Conservation (phyloP, 2,113 vertebrate species). For the Columba janthina region DNA sequence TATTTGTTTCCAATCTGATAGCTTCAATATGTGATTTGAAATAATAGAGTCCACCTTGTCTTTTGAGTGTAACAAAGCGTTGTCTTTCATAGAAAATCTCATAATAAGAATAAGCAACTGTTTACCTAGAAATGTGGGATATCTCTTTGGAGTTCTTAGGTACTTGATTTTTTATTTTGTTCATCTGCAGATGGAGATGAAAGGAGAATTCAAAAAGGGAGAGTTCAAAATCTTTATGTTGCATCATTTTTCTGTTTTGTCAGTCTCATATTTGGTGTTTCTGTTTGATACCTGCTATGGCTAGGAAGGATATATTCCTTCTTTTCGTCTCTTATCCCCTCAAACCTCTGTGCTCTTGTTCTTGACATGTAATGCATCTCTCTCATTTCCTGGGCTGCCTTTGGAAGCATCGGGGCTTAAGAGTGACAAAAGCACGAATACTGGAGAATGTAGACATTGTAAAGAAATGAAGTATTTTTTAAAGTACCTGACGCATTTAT, state of each 20-base stretch:
- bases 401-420: background rate
- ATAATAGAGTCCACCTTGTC: background rate
- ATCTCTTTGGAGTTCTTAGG: background rate
- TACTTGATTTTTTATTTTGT: background rate
- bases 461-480: background rate
- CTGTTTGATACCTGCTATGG: background rate
- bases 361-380: background rate
- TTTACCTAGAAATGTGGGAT: background rate
- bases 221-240: background rate
- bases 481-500: accelerated
- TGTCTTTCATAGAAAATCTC: background rate
- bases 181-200: background rate
- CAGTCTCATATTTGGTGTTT: background rate
- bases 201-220: background rate
- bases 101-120: background rate
- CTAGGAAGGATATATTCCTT: background rate
- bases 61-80: background rate
- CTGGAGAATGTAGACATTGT: background rate
- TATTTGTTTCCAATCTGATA: background rate
- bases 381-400: background rate
- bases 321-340: background rate
- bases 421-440: accelerated
- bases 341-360: background rate
- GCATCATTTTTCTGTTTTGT: background rate
- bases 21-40: background rate